A percentile compares a stretch with the other conserved stretches of the same genome.
phyloP scores from a whole-genome alignment of 2,797 vertebrate genomes.

The Hydrocynus forskahlii region DNA sequence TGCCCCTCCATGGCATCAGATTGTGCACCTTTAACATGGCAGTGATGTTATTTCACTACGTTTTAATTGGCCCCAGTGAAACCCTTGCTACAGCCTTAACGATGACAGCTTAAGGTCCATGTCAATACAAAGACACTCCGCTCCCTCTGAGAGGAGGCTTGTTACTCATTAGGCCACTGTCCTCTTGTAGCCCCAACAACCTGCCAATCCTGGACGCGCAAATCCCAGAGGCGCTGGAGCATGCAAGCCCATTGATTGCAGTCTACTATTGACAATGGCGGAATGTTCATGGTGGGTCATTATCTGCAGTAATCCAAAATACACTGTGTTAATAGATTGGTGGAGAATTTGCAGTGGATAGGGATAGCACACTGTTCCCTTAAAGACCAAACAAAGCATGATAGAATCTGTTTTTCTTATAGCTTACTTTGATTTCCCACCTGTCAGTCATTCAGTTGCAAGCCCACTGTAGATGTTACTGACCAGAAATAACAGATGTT shows the following conservation, averaged over 20 bases:
- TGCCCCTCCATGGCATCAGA: not conserved
- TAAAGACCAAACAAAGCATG: no score
- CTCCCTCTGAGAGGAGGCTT: constrained; percentile 1
- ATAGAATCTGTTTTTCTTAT: no score
- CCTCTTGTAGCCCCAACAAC: constrained; percentile 1
- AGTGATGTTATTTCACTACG: constrained; percentile 42
- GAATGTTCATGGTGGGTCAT: not conserved
- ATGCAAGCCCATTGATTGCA: not conserved
- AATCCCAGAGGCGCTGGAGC: not conserved
- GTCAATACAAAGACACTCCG: constrained; percentile 57
- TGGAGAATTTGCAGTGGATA: not conserved
- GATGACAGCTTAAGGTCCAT: constrained; percentile 49
- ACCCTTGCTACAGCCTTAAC: constrained; percentile 58
- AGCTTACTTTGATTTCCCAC: no score
- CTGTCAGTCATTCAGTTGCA: no score
- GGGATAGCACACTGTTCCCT: not conserved
- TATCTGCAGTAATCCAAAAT: constrained; percentile 1
- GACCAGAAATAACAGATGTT: no score
- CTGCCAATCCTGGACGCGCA: constrained; percentile 6
- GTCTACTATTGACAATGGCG: not conserved
- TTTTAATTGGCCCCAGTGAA: constrained; percentile 79
- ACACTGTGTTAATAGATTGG: not conserved
- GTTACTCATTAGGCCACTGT: constrained; percentile 13
- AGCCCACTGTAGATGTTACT: not conserved
- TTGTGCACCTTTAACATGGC: not conserved